These are phyloP conservation scores for Philereme vetulata DNA, from an alignment of 2,888 invertebrate genomes.

Conservation along the genomic window DNA sequence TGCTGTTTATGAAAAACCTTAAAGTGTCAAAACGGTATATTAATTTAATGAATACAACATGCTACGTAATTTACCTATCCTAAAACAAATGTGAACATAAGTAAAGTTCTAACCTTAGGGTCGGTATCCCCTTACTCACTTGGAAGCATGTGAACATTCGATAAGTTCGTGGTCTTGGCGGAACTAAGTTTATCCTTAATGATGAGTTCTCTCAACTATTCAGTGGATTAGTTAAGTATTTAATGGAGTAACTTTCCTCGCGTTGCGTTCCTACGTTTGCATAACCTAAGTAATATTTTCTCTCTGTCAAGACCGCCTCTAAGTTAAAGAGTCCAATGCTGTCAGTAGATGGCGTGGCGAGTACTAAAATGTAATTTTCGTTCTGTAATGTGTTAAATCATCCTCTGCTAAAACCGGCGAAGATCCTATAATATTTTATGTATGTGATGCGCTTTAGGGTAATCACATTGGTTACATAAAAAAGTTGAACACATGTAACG, in stretches of 20 bases:
- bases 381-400: no score
- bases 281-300: constrained; percentile 5
- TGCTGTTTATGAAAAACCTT: no score
- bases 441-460: no score
- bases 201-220: constrained; percentile 40
- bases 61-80: neutral
- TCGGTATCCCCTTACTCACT: constrained; percentile 24
- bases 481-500: no score
- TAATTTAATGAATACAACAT: neutral
- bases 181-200: constrained; percentile 39
- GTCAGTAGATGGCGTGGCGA: no score
- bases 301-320: neutral
- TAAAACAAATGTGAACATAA: constrained; percentile 6
- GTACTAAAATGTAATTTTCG: no score
- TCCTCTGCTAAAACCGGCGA: no score
- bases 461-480: no score
- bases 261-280: constrained; percentile 5
- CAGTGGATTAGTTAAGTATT: constrained; percentile 33
- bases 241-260: constrained; percentile 28
- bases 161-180: constrained; percentile 36
- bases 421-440: no score
- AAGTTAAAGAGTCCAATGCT: no score
- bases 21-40: no score
- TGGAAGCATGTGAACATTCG: constrained; percentile 35
- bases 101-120: constrained; percentile 21